Base-by-base conservation (phyloP, 2,888 invertebrate species). In the Hypena proboscidalis region DNA sequence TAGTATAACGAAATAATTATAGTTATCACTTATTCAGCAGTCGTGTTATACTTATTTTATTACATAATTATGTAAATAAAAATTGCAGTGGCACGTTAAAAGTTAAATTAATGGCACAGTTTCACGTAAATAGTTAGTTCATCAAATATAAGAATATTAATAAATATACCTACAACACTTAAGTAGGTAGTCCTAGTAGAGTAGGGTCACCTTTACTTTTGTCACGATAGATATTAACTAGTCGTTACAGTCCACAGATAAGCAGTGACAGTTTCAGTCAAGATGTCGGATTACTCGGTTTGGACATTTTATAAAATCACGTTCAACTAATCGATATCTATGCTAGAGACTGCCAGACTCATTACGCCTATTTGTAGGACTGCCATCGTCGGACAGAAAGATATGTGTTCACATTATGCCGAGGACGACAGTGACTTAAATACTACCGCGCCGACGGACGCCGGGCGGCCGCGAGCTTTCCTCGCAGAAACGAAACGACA, bases 61-160 rank as follows among this genome's bases (percentile, higher is more conserved):
- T 80, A 81, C 58, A 64, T 77, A 69, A 67, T 62, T 66, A 69
- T 67, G 67, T 80, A 82, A 85, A 85, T 73, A 70, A 80, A 76
- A 79, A 82, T 81, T 84, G 84, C 87, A 86, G 88, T 85, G 88
- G 88, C 89, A 89, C 87, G 78, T 82, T 76, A 78, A 86, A 85
- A 86, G 87, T 88, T 87, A 90, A 82, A 88, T 84, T 83, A 87
- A 90, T 90, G 90, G 90, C 90, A 90, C 90, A 90, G 80, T 88
- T 90, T 90, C 90, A 90, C 90, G 90, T 29, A 33, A 5, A 44
- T 34, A 39, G 33, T 90, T 90, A 90, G 89, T 88, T 75, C 76
- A 76, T 84, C 80, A 84, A 87, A 77, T 83, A 85, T 74, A 84
- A 83, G 77, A 85, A 82, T 72, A 79, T 76, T 80, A 71, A 74